phyloP scores from a whole-genome alignment of 2,113 vertebrate genomes.

The Camelus bactrianus region DNA sequence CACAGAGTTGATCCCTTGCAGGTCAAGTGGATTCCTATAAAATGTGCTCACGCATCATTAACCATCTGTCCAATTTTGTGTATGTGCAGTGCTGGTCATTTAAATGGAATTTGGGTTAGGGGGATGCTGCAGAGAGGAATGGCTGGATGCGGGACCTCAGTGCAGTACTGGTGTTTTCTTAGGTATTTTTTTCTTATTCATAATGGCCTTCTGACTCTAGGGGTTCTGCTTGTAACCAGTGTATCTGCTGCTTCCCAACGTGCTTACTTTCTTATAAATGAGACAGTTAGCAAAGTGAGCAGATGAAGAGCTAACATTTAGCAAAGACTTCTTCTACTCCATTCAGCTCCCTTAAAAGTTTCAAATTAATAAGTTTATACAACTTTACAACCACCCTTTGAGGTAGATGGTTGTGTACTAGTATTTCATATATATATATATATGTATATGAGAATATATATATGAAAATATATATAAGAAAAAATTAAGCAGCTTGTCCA shows the following conservation, averaged over 20 bases:
- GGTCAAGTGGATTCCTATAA: conserved; percentile 63
- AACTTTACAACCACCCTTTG: background rate
- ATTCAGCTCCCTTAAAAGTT: background rate
- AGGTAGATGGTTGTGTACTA: background rate
- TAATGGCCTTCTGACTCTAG: background rate
- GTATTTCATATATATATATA: background rate
- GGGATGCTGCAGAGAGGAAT: background rate
- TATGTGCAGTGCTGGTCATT: background rate
- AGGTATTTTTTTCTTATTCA: background rate
- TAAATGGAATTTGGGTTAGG: background rate
- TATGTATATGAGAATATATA: background rate
- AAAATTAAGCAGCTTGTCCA: background rate
- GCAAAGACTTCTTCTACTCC: background rate
- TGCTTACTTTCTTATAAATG: background rate
- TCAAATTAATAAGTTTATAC: background rate
- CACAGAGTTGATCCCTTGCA: conserved; percentile 18
- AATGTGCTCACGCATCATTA: conserved; percentile 39
- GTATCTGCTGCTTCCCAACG: background rate
- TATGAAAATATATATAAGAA: background rate
- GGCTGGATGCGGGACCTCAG: background rate
- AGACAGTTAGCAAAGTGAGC: background rate
- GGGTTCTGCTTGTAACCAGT: background rate
- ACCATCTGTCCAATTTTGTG: conserved; percentile 24
- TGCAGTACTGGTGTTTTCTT: background rate
- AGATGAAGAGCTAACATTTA: background rate